phyloP scores from a whole-genome alignment of 2,113 vertebrate genomes.

The Rhabdornis inornatus region DNA sequence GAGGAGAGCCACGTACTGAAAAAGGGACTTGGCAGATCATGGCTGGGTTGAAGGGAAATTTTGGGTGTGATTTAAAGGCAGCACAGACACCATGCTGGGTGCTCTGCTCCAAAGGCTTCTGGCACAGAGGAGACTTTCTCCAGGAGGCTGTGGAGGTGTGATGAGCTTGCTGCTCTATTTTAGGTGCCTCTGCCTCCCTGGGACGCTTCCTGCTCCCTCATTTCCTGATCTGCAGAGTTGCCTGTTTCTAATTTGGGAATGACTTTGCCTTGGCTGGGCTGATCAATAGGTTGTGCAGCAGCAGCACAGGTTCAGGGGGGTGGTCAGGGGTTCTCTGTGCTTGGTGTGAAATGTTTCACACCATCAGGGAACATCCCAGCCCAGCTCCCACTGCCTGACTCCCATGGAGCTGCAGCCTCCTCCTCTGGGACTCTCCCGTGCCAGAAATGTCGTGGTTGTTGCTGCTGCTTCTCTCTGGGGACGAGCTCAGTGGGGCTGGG shows the following conservation, averaged over 20 bases:
- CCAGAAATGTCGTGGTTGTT: accelerated
- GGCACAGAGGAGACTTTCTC: neutral
- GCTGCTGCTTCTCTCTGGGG: neutral
- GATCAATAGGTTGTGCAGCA: neutral
- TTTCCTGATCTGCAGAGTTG: neutral
- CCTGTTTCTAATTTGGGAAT: neutral
- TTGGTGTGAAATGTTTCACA: neutral
- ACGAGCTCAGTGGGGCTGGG: accelerated
- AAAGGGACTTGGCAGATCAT: neutral
- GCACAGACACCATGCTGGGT: neutral
- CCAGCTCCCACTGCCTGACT: neutral
- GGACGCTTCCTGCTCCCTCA: neutral
- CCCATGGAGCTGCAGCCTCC: neutral
- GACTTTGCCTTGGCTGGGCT: neutral
- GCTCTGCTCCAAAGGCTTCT: neutral
- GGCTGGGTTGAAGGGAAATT: neutral
- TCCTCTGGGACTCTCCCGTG: neutral
- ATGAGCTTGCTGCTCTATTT: slow-evolving; percentile 30
- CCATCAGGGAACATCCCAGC: neutral
- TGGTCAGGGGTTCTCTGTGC: neutral
- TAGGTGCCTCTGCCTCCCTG: neutral
- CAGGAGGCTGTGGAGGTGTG: slow-evolving; percentile 10
- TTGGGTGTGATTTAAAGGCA: neutral
- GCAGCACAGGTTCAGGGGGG: neutral
- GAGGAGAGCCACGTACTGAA: neutral